Base-by-base conservation (phyloP, 2,888 invertebrate genomes). In the Proisotoma minuta region DNA sequence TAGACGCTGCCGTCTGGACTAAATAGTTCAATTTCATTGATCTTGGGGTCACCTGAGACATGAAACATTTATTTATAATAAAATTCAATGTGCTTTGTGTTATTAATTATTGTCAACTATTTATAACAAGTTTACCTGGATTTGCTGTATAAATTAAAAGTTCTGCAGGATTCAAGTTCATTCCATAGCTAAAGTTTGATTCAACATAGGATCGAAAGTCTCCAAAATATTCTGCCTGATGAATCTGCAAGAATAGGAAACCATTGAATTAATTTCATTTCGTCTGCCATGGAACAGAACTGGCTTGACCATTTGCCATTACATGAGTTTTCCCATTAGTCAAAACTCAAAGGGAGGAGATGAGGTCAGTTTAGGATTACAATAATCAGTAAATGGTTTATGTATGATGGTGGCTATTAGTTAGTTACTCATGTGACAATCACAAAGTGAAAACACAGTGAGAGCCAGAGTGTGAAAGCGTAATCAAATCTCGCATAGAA, bases 111-210 rank as follows among this genome's bases (percentile, higher is more conserved):
- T n/a, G n/a, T n/a, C n/a, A n/a, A n/a, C n/a, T n/a, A 29, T 51
- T 51, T 27, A 51, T 51, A 59, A 70, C 70, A 12, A 70, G 72
- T 63, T 73, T 71, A 60, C 70, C 70, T 39, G 72, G 73, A 60
- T 71, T 73, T 48, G 67, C 61, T 23, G 68, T 70, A 68, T 68
- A 70, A 61, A 73, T 73, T 62, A 73, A 73, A 60, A 73, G 71
- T 57, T 73, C 73, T 20, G 70, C 71, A 50, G 71, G 71, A 50
- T 59, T 65, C 57, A 70, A 70, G 15, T 68, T 60, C 27, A 63
- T 63, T 10, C 66, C 64, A 66, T 69, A 71, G 56, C 71, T 70
- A 59, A 73, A 73, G 57, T 71, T 73, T 47, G 73, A 69, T 63
- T 73, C 71, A 23, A 73, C 65, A 49, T 68, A 71, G 1, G 69